Conservation (phyloP, 2,888 invertebrate species). For the Dicyrtomina minuta region DNA sequence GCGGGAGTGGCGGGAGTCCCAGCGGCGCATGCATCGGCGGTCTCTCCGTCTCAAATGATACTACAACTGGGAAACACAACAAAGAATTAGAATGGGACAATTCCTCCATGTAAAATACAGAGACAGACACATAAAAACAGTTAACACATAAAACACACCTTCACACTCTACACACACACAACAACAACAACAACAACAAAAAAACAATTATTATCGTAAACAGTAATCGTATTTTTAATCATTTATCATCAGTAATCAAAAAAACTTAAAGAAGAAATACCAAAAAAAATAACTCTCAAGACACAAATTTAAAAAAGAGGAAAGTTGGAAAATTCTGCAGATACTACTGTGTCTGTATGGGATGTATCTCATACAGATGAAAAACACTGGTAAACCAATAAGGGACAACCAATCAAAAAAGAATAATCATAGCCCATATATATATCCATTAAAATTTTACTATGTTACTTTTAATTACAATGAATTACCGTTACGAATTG, state of each 20-base stretch:
- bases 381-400: no score
- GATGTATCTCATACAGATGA: no score
- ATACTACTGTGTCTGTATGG: neutral
- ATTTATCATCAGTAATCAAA: neutral
- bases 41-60: slow-evolving; percentile 21
- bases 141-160: neutral
- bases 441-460: no score
- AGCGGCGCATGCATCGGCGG: slow-evolving; percentile 30
- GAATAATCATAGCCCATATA: no score
- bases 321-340: neutral
- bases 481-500: no score
- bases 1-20: no score
- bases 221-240: neutral
- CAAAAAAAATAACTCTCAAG: neutral
- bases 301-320: neutral
- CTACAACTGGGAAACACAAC: slow-evolving; percentile 41
- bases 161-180: neutral
- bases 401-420: no score
- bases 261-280: neutral
- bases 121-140: neutral
- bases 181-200: slow-evolving; percentile 5
- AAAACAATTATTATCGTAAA: neutral
- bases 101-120: slow-evolving; percentile 52
- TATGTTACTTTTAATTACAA: no score
- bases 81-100: slow-evolving; percentile 53